phyloP scores from a whole-genome alignment of 2,888 invertebrate species.

The Spodoptera exigua region DNA sequence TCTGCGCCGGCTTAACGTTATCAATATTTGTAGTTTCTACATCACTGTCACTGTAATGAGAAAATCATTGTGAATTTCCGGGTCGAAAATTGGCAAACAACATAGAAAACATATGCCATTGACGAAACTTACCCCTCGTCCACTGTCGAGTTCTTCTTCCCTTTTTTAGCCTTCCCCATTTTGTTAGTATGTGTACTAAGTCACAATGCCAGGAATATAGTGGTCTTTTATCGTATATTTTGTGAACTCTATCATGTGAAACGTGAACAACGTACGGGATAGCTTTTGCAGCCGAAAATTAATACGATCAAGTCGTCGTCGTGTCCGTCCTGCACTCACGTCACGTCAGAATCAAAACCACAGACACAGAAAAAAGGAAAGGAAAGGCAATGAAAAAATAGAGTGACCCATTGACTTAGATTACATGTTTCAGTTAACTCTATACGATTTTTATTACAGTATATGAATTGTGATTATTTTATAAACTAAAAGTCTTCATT shows the following conservation, averaged over 20 bases:
- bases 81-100: conserved; percentile 53
- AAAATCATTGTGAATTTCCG: conserved; percentile 50
- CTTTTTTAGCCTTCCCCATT: conserved; percentile 95
- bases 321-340: conserved; percentile 70
- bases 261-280: conserved; percentile 77
- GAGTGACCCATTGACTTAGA: conserved; percentile 6
- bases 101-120: conserved; percentile 74
- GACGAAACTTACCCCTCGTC: conserved; percentile 91
- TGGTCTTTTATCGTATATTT: conserved; percentile 78
- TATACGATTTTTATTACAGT: no score
- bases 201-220: conserved; percentile 81
- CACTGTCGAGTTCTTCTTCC: conserved; percentile 93
- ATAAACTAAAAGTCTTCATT: no score
- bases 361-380: conserved; percentile 33
- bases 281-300: conserved; percentile 72
- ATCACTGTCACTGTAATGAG: conserved; percentile 90
- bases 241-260: conserved; percentile 87
- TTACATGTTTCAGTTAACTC: conserved; percentile 1
- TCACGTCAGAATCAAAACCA: conserved; percentile 51
- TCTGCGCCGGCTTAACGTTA: conserved; percentile 77
- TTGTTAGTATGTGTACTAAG: conserved; percentile 76
- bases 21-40: conserved; percentile 83
- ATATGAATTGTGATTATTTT: no score
- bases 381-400: conserved; percentile 37
- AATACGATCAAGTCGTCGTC: conserved; percentile 76